Percentiles rank a stretch among this genome's conserved stretches.
Evolutionary conservation across 2,888 invertebrate species (phyloP).

Genomic region (Nephrotoma appendiculata): DNA sequence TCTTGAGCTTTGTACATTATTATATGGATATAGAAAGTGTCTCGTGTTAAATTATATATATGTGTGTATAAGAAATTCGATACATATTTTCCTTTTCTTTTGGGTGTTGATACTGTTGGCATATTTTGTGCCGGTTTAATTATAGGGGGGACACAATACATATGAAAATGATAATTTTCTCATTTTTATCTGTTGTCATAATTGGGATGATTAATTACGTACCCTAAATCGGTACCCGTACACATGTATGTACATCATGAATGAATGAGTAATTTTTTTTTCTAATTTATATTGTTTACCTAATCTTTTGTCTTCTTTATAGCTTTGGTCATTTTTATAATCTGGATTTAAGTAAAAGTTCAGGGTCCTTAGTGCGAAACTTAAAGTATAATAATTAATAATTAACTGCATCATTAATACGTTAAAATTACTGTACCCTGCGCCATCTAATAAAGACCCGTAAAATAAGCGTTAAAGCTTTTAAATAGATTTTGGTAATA

Average conservation of each 20-base stretch:
- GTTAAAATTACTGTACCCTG: too few species aligned
- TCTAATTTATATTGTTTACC: too few species aligned
- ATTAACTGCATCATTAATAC: too few species aligned
- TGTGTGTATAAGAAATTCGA: neutral
- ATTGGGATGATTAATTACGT: neutral
- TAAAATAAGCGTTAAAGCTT: too few species aligned
- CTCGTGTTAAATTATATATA: neutral
- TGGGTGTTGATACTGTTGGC: neutral
- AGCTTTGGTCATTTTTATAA: too few species aligned
- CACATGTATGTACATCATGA: neutral
- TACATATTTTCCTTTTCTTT: neutral
- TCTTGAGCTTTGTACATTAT: neutral
- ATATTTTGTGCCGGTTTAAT: neutral
- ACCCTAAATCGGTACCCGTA: neutral
- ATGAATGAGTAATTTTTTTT: neutral
- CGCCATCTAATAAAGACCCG: too few species aligned
- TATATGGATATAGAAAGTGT: neutral
- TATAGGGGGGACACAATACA: neutral
- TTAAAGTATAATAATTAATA: too few species aligned
- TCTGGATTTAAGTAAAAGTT: too few species aligned
- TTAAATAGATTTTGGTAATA: too few species aligned
- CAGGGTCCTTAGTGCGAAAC: too few species aligned
- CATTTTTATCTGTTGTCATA: neutral
- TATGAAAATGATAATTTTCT: neutral
- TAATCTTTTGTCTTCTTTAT: too few species aligned